Evolutionary conservation across 2,797 vertebrate species (phyloP).

Genomic region (Coranthus polyacanthus): DNA sequence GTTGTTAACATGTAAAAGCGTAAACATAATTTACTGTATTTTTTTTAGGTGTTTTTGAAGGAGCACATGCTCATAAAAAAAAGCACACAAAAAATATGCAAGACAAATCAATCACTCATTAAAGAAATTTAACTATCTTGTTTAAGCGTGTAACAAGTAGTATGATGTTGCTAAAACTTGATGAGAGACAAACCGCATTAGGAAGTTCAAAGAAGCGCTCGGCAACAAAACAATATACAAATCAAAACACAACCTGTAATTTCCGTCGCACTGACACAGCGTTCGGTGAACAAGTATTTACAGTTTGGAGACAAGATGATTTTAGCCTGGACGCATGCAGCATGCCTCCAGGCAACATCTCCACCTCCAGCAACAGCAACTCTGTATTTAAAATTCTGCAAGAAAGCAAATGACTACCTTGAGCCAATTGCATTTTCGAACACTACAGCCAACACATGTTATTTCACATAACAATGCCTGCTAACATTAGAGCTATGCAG

Average conservation of each 20-base stretch:
- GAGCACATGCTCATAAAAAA: neutral
- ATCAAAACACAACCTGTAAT: constrained; percentile 49
- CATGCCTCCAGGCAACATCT: constrained; percentile 18
- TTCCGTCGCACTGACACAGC: constrained; percentile 34
- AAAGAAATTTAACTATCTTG: constrained; percentile 14
- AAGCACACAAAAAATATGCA: neutral
- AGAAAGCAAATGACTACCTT: constrained; percentile 11
- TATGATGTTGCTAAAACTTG: constrained; percentile 8
- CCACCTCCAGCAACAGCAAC: constrained; percentile 19
- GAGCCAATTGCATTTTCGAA: no score
- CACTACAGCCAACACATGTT: constrained; percentile 4
- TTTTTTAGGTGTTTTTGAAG: neutral
- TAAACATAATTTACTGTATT: neutral
- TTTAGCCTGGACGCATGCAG: constrained; percentile 30
- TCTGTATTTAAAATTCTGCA: constrained; percentile 28
- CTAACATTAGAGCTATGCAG: constrained; percentile 15
- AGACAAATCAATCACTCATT: constrained; percentile 35
- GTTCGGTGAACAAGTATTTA: constrained; percentile 41
- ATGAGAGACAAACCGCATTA: constrained; percentile 8
- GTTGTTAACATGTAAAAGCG: constrained; percentile 20
- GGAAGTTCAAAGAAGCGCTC: constrained; percentile 33
- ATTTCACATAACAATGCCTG: neutral
- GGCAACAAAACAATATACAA: constrained; percentile 30
- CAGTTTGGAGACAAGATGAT: constrained; percentile 34
- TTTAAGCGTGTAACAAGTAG: constrained; percentile 10